A percentile compares a stretch with the other conserved stretches of the same genome.
These are phyloP conservation scores for Onychorhynchus coronatus DNA, from an alignment of 2,113 vertebrate genomes.

Conservation along the genomic window DNA sequence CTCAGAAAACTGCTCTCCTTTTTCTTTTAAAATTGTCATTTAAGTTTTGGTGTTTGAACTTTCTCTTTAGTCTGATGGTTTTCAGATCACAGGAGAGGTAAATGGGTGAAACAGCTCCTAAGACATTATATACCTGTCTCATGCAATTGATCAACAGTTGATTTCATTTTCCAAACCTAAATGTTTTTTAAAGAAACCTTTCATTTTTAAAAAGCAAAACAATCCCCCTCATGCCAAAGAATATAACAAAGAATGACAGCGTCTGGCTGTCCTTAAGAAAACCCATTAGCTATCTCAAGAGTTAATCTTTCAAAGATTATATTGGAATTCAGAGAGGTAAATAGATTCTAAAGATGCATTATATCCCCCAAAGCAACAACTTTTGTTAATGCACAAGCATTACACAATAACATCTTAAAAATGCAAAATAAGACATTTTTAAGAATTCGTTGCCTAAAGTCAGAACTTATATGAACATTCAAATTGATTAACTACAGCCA, in stretches of 20 bases:
- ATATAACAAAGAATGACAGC: background rate
- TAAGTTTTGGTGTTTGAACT: background rate
- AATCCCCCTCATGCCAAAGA: background rate
- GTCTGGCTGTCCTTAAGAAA: background rate
- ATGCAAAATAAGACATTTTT: slow-evolving; percentile 23
- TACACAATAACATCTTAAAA: background rate
- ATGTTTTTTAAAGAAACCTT: background rate
- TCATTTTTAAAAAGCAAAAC: background rate
- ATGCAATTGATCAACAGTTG: background rate
- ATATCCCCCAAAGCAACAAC: background rate
- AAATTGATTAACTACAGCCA: slow-evolving; percentile 15
- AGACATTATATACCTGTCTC: background rate
- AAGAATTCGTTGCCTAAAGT: background rate
- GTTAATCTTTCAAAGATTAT: background rate
- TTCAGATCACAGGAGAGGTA: background rate
- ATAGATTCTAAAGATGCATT: background rate
- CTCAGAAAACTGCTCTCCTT: background rate
- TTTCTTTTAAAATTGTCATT: background rate
- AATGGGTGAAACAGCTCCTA: background rate
- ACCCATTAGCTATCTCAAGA: background rate
- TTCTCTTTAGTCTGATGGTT: background rate
- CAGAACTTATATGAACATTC: background rate
- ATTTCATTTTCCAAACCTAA: background rate
- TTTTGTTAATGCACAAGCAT: background rate
- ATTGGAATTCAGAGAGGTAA: background rate